A percentile compares a stretch with the other conserved stretches of the same genome.
Evolutionary conservation across 2,113 vertebrate genomes (phyloP).

Genomic region (Elaphurus davidianus): DNA sequence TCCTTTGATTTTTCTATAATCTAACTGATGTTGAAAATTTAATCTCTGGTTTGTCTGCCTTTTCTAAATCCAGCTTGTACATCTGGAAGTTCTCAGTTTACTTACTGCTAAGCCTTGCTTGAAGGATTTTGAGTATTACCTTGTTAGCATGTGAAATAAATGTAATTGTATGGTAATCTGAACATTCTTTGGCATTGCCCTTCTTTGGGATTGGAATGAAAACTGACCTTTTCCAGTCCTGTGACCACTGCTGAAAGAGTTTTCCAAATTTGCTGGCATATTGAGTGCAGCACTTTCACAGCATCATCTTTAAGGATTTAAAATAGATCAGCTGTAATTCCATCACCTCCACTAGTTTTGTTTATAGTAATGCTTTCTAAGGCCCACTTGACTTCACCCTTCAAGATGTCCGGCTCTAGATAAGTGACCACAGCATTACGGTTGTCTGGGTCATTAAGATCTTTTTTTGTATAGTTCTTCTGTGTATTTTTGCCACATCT

Average conservation of each 20-base stretch:
- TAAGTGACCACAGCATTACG: rapidly evolving
- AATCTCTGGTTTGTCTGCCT: neutral
- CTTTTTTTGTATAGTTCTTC: neutral
- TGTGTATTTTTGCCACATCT: neutral
- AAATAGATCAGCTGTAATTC: neutral
- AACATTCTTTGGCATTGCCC: neutral
- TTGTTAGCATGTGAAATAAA: neutral
- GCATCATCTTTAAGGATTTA: neutral
- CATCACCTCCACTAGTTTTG: neutral
- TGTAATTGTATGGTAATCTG: neutral
- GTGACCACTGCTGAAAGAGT: neutral
- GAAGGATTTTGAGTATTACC: neutral
- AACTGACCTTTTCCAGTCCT: neutral
- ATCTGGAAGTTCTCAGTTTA: neutral
- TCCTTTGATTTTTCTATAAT: neutral
- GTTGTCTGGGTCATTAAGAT: neutral
- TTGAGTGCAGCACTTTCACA: neutral
- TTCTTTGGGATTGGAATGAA: neutral
- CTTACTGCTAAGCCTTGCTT: neutral
- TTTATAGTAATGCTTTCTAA: neutral
- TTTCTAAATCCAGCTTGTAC: neutral
- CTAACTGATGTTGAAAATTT: neutral
- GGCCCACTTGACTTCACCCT: neutral
- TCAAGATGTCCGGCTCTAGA: neutral
- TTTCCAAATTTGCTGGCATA: neutral